Evolutionary conservation across 2,888 invertebrate genomes (phyloP), one percentile per base, ranked within the genome.

Genomic region (Lutraria lutraria): DNA sequence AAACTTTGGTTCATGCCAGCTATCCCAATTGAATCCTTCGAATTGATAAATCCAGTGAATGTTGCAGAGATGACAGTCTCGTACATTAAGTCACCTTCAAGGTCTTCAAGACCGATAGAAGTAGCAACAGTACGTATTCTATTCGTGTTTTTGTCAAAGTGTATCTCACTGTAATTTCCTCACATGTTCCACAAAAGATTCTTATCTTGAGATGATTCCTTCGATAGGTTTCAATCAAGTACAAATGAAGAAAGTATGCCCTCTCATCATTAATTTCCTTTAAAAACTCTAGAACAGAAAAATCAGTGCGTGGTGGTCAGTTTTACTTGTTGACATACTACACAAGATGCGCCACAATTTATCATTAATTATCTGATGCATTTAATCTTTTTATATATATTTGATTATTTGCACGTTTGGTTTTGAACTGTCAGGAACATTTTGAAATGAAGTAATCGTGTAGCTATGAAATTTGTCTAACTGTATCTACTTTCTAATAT

Each of bases 1-100:
- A 34, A 72, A n/a, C 52, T 87, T 43, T 72, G 82, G 82, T 87
- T 87, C 34, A 81, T 72, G 29, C 83, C 81, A 6, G 82, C 68
- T 43, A 68, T 87, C 76, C 72, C 82, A 29, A 21, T 87, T n/a
- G 82, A 72, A 56, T 87, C 83, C 16, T 52, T 87, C 21, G 31
- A 53, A 52, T 56, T 87, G 43, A 56, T 76, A n/a, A 72, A 16
- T 12, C 80, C 87, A n/a, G 31, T 53, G 29, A 87, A 87, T 54
- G 82, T 87, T 0, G 82, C 82, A 19, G 31, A 13, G 1, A 80
- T 87, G 15, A 82, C 72, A 10, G 87, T 87, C 29, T 63, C 19
- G 31, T 86, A 86, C 68, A 63, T 86, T 43, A 52, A 53, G 6
- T 81, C 86, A 15, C 15, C 80, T 10, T 25, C 63, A 13, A 86